Conservation (phyloP, 2,797 vertebrate species). For the Falco biarmicus region DNA sequence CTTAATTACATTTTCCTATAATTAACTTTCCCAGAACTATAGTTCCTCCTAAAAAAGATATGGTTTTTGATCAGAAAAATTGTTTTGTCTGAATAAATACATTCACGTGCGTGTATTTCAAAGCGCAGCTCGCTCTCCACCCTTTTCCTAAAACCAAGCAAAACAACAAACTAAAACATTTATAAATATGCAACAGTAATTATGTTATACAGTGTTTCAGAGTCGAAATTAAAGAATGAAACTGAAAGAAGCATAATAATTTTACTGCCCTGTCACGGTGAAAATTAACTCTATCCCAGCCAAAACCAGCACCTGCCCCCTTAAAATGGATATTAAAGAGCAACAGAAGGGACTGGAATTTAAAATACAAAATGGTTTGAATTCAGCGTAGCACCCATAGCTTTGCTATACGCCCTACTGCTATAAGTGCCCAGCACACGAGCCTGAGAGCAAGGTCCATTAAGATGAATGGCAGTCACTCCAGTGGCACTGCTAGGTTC, state of each 20-base stretch:
- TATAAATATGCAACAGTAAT: background rate
- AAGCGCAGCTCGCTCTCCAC: background rate
- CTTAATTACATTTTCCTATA: slow-evolving; percentile 41
- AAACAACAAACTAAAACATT: background rate
- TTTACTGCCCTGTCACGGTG: background rate
- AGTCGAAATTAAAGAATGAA: background rate
- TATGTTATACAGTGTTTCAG: background rate
- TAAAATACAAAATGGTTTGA: background rate
- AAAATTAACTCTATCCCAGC: too few species aligned
- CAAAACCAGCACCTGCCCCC: too few species aligned
- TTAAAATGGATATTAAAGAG: background rate
- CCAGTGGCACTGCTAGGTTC: background rate
- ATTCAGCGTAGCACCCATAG: background rate
- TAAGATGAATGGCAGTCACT: background rate
- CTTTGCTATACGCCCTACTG: background rate
- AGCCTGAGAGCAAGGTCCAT: background rate
- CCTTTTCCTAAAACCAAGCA: background rate
- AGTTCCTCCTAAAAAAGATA: background rate
- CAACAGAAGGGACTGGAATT: background rate
- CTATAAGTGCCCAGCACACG: background rate
- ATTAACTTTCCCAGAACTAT: slow-evolving; percentile 21
- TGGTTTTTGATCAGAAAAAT: background rate
- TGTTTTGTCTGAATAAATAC: slow-evolving; percentile 3
- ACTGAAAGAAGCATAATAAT: background rate
- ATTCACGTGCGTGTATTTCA: background rate